Percentiles rank a stretch among this genome's conserved stretches.
These are phyloP conservation scores for Prolemur simus DNA, from an alignment of 2,113 vertebrate genomes.

Conservation along the genomic window DNA sequence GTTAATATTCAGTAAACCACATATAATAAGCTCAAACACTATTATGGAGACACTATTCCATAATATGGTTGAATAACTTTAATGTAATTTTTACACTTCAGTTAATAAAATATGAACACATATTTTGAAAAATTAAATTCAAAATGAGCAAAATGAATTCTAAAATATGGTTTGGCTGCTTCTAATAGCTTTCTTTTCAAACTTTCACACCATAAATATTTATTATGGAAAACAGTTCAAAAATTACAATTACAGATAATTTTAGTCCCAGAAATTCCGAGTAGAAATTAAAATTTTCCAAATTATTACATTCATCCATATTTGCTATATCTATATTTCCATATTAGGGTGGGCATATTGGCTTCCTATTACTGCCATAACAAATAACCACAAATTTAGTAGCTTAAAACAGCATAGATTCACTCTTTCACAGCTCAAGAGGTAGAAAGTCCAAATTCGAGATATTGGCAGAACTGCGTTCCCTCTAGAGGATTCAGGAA, in stretches of 20 bases:
- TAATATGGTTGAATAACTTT: not conserved
- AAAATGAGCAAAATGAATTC: not conserved
- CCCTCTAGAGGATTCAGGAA: not conserved
- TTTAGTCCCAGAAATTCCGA: not conserved
- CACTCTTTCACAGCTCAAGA: not conserved
- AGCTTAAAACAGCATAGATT: not conserved
- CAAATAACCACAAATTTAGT: not conserved
- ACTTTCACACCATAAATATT: not conserved
- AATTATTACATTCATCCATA: not conserved
- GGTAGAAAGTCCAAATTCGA: not conserved
- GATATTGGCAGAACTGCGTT: not conserved
- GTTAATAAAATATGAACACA: not conserved
- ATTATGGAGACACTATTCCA: not conserved
- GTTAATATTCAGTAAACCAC: not conserved
- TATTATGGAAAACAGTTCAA: not conserved
- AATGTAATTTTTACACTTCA: not conserved
- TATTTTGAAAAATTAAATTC: not conserved
- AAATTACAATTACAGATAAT: not conserved
- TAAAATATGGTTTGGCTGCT: not conserved
- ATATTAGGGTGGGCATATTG: not conserved
- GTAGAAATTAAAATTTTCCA: not conserved
- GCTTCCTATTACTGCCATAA: not conserved
- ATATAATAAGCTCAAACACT: not conserved
- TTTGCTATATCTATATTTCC: not conserved
- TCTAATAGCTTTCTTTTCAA: not conserved